Conservation (phyloP, 2,113 vertebrate genomes). For the Colaptes auratus region DNA sequence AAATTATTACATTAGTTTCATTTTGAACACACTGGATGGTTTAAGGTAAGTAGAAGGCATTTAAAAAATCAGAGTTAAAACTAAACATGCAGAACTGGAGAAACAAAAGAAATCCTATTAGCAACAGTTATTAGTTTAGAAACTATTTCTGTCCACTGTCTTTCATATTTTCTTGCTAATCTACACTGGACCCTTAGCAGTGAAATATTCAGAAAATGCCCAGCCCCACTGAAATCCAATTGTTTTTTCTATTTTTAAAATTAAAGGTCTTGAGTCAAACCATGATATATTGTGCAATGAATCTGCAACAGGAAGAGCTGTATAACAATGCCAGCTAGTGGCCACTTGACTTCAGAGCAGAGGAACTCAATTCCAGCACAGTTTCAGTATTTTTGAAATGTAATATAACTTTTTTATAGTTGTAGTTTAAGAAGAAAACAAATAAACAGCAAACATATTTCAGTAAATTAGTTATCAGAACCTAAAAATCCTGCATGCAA, state of each 20-base stretch:
- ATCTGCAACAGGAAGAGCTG: slow-evolving; percentile 48
- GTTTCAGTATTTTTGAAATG: slow-evolving; percentile 38
- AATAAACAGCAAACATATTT: slow-evolving; percentile 18
- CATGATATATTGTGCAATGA: slow-evolving; percentile 37
- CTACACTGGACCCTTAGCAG: not conserved
- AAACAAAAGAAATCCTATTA: slow-evolving; percentile 23
- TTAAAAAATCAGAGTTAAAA: slow-evolving; percentile 22
- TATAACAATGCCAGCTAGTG: slow-evolving; percentile 74
- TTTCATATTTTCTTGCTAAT: slow-evolving; percentile 38
- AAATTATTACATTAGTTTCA: not conserved
- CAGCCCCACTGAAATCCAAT: slow-evolving; percentile 54
- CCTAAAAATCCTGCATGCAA: not conserved
- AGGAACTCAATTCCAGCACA: slow-evolving; percentile 26
- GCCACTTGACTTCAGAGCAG: slow-evolving; percentile 47
- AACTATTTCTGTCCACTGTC: not conserved
- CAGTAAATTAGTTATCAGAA: not conserved
- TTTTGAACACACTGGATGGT: not conserved
- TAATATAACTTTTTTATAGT: not conserved
- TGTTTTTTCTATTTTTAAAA: slow-evolving; percentile 67
- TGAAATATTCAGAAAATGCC: slow-evolving; percentile 48
- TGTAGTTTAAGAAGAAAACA: not conserved
- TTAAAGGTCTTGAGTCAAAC: slow-evolving; percentile 62
- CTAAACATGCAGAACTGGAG: not conserved
- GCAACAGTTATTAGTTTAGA: slow-evolving; percentile 26
- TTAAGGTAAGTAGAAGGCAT: not conserved